Evolutionary conservation across 2,113 vertebrate species (phyloP).

Genomic region (Pavo muticus): DNA sequence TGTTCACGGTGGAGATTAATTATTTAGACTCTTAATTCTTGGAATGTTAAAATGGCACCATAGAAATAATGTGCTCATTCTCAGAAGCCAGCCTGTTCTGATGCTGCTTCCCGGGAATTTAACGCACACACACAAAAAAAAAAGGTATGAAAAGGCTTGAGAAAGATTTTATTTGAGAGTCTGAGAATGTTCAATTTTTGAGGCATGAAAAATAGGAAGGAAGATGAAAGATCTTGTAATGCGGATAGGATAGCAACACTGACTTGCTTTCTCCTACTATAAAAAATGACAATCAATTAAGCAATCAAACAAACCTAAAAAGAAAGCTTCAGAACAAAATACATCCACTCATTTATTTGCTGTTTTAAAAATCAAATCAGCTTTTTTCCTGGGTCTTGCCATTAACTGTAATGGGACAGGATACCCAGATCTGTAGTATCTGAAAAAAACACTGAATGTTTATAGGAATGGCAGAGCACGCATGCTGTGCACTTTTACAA

Average conservation of each 20-base stretch:
- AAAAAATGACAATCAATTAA: neutral
- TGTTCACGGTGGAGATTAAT: neutral
- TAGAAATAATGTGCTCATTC: neutral
- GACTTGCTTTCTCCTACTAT: neutral
- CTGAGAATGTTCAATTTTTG: neutral
- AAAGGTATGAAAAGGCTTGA: neutral
- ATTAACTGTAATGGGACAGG: neutral
- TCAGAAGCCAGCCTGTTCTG: conserved; percentile 7
- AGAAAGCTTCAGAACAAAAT: neutral
- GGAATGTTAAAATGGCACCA: neutral
- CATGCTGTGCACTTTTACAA: neutral
- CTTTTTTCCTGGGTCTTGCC: neutral
- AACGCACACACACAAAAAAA: neutral
- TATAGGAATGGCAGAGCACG: neutral
- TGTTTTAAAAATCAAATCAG: neutral
- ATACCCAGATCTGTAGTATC: neutral
- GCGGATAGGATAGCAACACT: neutral
- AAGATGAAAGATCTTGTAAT: conserved; percentile 1
- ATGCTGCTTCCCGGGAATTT: neutral
- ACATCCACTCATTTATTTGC: neutral
- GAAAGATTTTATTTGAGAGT: neutral
- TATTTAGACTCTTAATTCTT: conserved; percentile 29
- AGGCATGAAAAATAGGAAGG: neutral
- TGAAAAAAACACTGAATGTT: neutral
- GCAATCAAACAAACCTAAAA: neutral